phyloP scores from a whole-genome alignment of 2,797 vertebrate species.

The Borostomias antarcticus region DNA sequence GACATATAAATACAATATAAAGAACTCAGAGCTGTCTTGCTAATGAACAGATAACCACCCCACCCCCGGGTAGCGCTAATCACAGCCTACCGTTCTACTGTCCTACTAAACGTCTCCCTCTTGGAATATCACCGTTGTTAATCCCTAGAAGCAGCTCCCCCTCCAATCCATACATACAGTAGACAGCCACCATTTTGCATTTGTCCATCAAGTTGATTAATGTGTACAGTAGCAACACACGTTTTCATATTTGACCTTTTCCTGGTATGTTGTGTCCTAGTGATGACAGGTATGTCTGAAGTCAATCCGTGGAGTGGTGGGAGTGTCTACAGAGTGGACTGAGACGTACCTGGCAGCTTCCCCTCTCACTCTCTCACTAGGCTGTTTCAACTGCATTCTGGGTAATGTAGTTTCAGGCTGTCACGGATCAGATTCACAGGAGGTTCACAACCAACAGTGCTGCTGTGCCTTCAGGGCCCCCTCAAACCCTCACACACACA shows the following conservation, averaged over 20 bases:
- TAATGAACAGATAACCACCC: constrained; percentile 36
- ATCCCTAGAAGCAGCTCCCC: constrained; percentile 60
- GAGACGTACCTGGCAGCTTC: not conserved
- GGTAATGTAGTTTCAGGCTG: constrained; percentile 42
- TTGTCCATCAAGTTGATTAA: constrained; percentile 46
- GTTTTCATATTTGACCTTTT: not conserved
- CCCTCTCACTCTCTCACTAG: not conserved
- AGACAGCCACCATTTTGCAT: constrained; percentile 61
- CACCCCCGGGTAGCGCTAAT: not conserved
- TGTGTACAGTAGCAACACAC: not conserved
- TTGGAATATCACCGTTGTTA: constrained; percentile 4
- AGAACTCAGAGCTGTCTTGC: constrained; percentile 20
- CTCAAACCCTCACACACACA: constrained; percentile 28
- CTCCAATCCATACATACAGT: constrained; percentile 51
- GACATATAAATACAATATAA: constrained; percentile 76
- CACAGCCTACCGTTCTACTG: not conserved
- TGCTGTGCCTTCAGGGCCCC: constrained; percentile 66
- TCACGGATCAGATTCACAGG: constrained; percentile 52
- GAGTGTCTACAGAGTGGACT: constrained; percentile 11
- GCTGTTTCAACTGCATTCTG: constrained; percentile 55
- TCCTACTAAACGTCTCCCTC: not conserved
- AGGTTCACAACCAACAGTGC: constrained; percentile 48
- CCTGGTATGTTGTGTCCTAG: not conserved
- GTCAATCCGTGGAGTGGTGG: no score
- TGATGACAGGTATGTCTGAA: not conserved